These are phyloP conservation scores for Ptyas mucosa DNA, from an alignment of 2,113 vertebrate genomes.

Conservation along the genomic window DNA sequence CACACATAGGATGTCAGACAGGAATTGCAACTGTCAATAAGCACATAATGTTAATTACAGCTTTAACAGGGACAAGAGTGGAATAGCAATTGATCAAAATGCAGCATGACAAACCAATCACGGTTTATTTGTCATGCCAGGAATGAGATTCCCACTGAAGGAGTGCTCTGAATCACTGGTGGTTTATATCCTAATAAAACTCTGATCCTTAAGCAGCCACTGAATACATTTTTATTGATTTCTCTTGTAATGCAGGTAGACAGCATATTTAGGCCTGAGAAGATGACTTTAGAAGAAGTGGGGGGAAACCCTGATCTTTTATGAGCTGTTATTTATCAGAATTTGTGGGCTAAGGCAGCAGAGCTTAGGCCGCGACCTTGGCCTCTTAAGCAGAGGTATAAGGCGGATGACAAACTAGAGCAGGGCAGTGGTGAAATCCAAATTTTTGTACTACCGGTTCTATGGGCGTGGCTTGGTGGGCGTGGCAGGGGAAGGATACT, in stretches of 20 bases:
- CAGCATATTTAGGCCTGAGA: not conserved
- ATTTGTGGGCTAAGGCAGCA: not conserved
- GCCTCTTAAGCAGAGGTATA: not conserved
- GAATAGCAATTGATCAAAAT: constrained; percentile 41
- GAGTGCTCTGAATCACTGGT: constrained; percentile 27
- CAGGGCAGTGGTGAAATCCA: too few species aligned
- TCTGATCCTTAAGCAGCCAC: constrained; percentile 10
- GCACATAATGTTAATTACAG: not conserved
- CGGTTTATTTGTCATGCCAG: constrained; percentile 13
- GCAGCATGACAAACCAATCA: constrained; percentile 37
- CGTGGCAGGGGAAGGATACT: too few species aligned
- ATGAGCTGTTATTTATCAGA: not conserved
- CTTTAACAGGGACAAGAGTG: not conserved
- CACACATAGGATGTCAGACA: not conserved
- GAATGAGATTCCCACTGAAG: not conserved
- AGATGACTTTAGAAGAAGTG: not conserved
- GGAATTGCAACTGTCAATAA: constrained; percentile 2
- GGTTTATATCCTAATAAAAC: constrained; percentile 12
- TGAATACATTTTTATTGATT: not conserved
- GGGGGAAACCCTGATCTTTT: not conserved
- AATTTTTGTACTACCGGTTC: too few species aligned
- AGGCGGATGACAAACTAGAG: not conserved
- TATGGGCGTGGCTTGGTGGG: too few species aligned
- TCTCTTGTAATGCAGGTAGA: not conserved
- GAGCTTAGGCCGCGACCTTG: not conserved